phyloP scores from a whole-genome alignment of 2,888 invertebrate genomes.

The Drosophila neoperkinsi region DNA sequence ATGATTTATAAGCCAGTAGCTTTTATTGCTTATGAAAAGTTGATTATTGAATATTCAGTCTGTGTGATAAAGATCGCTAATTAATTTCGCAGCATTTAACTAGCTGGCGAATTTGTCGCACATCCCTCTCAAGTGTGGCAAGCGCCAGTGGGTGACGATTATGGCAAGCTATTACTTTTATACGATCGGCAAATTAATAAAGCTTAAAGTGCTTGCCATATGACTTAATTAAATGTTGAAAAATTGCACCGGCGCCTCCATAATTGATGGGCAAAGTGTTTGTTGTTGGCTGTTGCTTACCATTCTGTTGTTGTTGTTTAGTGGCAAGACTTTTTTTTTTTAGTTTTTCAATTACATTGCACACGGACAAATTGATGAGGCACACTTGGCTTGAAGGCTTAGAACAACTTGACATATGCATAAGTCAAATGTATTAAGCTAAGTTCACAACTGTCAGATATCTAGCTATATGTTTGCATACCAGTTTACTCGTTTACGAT shows the following conservation, averaged over 20 bases:
- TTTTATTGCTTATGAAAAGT: conserved; percentile 55
- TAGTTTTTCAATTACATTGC: conserved; percentile 17
- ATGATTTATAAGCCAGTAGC: conserved; percentile 32
- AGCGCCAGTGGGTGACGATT: conserved; percentile 37
- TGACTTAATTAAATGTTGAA: conserved; percentile 77
- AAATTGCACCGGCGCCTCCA: conserved; percentile 56
- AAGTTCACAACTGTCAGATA: conserved; percentile 7
- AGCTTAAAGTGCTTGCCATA: conserved; percentile 67
- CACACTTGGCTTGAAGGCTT: conserved; percentile 8
- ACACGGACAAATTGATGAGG: conserved; percentile 33
- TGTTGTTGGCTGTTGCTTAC: not conserved
- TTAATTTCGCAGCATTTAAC: conserved; percentile 54
- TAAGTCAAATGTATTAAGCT: not conserved
- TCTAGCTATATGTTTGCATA: not conserved
- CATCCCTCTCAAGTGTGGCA: conserved; percentile 45
- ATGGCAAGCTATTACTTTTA: conserved; percentile 57
- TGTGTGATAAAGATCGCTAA: conserved; percentile 71
- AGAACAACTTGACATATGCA: conserved; percentile 12
- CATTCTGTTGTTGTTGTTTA: conserved; percentile 1
- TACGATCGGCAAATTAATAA: conserved; percentile 73
- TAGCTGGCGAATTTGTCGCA: conserved; percentile 44
- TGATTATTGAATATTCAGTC: conserved; percentile 51
- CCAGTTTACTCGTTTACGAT: not conserved
- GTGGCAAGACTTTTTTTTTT: conserved; percentile 1
- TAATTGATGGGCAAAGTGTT: conserved; percentile 56